Evolutionary conservation across 2,797 vertebrate genomes (phyloP).

Genomic region (Helarctos malayanus): DNA sequence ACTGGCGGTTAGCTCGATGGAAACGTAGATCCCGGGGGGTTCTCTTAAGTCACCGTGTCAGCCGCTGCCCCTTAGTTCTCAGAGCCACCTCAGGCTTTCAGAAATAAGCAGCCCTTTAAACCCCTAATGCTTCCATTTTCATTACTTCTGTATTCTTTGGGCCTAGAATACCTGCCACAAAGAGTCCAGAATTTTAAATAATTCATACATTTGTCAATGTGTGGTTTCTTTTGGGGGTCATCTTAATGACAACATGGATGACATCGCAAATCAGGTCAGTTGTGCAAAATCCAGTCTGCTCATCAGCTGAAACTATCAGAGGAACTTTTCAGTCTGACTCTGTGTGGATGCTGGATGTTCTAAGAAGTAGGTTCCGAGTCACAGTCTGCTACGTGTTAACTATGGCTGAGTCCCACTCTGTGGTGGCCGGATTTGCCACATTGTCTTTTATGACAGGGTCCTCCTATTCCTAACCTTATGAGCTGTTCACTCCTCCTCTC

Average conservation of each 20-base stretch:
- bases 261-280: conserved; percentile 33
- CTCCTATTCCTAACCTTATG: not conserved
- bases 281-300: conserved; percentile 55
- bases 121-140: not conserved
- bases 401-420: conserved; percentile 16
- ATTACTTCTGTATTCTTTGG: conserved; percentile 5
- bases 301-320: conserved; percentile 55
- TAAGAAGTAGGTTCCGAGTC: conserved; percentile 56
- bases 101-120: not conserved
- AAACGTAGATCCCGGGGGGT: not conserved
- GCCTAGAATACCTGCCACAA: not conserved
- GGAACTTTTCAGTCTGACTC: conserved; percentile 10
- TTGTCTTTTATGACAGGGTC: not conserved
- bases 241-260: conserved; percentile 55
- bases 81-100: not conserved
- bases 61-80: not conserved
- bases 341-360: not conserved
- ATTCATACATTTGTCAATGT: conserved; percentile 59
- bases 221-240: conserved; percentile 41
- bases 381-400: not conserved
- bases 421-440: conserved; percentile 1
- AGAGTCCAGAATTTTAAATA: conserved; percentile 38
- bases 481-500: not conserved
- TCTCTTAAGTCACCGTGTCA: not conserved
- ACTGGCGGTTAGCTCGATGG: not conserved